These are phyloP conservation scores for Tachina grossa DNA, from an alignment of 2,888 invertebrate species.

Conservation along the genomic window DNA sequence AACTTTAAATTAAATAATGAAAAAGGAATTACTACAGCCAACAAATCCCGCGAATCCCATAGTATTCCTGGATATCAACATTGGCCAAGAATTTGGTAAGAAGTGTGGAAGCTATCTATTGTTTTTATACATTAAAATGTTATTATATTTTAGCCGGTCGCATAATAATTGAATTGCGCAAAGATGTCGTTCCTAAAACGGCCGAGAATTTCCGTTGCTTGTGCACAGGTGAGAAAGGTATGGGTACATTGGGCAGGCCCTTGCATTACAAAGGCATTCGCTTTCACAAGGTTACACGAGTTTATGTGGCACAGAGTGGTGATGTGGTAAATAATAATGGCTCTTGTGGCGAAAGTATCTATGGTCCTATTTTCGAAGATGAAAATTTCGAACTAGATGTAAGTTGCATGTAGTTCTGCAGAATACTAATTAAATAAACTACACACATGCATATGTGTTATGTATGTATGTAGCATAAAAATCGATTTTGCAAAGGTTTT, in stretches of 20 bases:
- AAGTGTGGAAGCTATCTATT: slow-evolving; percentile 6
- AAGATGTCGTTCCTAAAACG: slow-evolving; percentile 92
- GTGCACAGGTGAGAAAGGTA: slow-evolving; percentile 95
- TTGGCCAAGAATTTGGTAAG: slow-evolving; percentile 87
- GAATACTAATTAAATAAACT: too few relatives aligned
- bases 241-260: slow-evolving; percentile 86
- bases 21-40: slow-evolving; percentile 73
- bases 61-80: slow-evolving; percentile 88
- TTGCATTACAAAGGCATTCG: slow-evolving; percentile 92
- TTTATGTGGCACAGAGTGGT: slow-evolving; percentile 95
- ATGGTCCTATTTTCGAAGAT: slow-evolving; percentile 94
- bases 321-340: slow-evolving; percentile 92
- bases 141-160: slow-evolving; percentile 86
- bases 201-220: slow-evolving; percentile 95
- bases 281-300: slow-evolving; percentile 93
- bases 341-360: slow-evolving; percentile 96
- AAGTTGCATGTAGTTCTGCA: slow-evolving; percentile 70
- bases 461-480: too few relatives aligned
- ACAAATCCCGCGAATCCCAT: slow-evolving; percentile 84
- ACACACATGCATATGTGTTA: too few relatives aligned
- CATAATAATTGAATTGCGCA: slow-evolving; percentile 93
- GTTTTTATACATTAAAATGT: not conserved
- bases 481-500: too few relatives aligned
- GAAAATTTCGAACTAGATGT: slow-evolving; percentile 91
- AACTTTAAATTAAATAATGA: slow-evolving; percentile 32